Evolutionary conservation across 2,797 vertebrate genomes (phyloP), one percentile per base, ranked within the genome.

Genomic region (Melanotaenia nigrans): DNA sequence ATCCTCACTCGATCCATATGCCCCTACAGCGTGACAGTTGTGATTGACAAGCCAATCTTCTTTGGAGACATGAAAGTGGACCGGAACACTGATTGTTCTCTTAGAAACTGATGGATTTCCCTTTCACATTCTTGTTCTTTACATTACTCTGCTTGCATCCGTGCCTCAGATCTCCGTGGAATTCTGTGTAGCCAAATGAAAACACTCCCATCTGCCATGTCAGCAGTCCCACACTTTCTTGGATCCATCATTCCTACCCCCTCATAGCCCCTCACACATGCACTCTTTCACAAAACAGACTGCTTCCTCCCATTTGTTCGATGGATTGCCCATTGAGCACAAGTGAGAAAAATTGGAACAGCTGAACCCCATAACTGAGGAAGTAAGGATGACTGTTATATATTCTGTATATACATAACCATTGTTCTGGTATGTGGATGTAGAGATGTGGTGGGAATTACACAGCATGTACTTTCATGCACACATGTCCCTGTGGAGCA

Each of bases 171-270:
- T 86, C 78, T 87, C 83, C 22, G 68, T 42, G 72, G 83, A 90
- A 88, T 89, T 85, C 80, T 74, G 73, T 71, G 69, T 68, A 87
- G 85, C 84, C 86, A 78, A 90, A 89, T 83, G 81, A 90, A 91
- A 90, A 86, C 87, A 88, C 92, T 91, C 83, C 89, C 86, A 85
- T 90, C 86, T 90, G 89, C 88, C 24, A 1, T 79, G 83, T 92
- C 88, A 92, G 90, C 91, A 85, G 73, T 77, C 79, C 79, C 62
- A 40, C 81, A 77, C 78, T 88, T 82, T 84, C 77, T 86, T 85
- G 72, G 75, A 76, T 81, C 83, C 78, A 79, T 88, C 82, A 73
- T 72, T 81, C 71, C 80, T 61, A 8, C 81, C 85, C 78, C 70
- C 83, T 55, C 78, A 78, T 76, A 85, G 64, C 69, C 84, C 72